Evolutionary conservation across 53 echinoderm and acorn worm genomes (phyloP), one percentile per base, ranked within the genome.

Genomic region (Temnopleurus reevesii): DNA sequence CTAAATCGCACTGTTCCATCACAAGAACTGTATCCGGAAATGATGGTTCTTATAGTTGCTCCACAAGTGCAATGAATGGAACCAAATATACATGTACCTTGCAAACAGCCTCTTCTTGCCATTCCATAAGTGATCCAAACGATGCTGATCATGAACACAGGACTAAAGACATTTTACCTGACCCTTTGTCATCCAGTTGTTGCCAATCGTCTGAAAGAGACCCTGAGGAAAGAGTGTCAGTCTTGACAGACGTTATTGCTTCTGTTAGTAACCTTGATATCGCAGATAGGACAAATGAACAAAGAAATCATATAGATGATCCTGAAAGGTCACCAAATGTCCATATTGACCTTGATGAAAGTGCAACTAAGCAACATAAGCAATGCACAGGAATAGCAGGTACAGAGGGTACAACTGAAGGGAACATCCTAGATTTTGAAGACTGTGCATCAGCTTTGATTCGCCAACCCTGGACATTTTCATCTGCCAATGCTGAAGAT

Each of bases 381-480:
- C 71, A 38, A 66, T 4, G 5, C 41, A 66, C 21, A 7, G 71
- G 41, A 19, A 66, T 35, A 38, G 41, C 38, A 5, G 21, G n/a
- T 38, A 15, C 41, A 7, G 41, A 41, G 8, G 4, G 41, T 8
- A 33, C 35, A 6, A n/a, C 79, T 7, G 12, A 2, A 25, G 13
- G 25, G 46, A 47, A 77, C 49, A 47, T 82, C 55, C 53, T 82
- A 1, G 56, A 53, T 35, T 54, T 55, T 82, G 82, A 82, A 35
- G 55, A 82, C 18, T 82, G 82, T 54, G 35, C 55, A 5, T 9
- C 35, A 25, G 47, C 41, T 34, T 46, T 45, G 26, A 26, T 45
- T 46, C 27, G 26, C 8, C 26, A 5, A 25, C 13, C 46, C 45
- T 4, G 15, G 13, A 0, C 27, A 28, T 77, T 47, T 49, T 27